phyloP scores from a whole-genome alignment of 2,113 vertebrate genomes.

The Mugil cephalus region DNA sequence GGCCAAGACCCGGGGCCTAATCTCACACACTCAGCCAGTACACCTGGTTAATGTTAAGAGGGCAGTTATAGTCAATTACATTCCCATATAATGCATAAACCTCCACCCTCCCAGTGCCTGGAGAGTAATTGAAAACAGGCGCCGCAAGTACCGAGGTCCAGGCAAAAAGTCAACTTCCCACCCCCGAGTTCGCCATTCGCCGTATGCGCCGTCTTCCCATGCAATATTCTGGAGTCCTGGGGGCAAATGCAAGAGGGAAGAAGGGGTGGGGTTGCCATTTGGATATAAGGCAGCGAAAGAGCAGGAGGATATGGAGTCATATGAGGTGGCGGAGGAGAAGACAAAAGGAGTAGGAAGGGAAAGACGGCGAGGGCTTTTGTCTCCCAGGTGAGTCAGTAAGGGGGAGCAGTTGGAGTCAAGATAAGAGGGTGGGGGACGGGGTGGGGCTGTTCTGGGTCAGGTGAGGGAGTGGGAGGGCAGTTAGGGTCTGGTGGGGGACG shows the following conservation, averaged over 20 bases:
- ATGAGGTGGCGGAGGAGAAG: conserved; percentile 48
- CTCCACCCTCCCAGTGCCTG: conserved; percentile 75
- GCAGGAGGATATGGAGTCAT: conserved; percentile 63
- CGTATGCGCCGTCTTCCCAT: conserved; percentile 47
- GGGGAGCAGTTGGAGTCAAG: conserved; percentile 40
- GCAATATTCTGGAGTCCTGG: conserved; percentile 47
- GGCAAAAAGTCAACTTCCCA: conserved; percentile 80
- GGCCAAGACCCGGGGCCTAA: conserved; percentile 79
- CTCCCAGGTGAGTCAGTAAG: conserved; percentile 60
- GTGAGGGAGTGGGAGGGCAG: conserved; percentile 8
- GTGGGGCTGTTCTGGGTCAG: conserved; percentile 55
- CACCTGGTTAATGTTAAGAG: conserved; percentile 87
- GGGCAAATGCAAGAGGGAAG: conserved; percentile 51
- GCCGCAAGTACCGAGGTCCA: conserved; percentile 62
- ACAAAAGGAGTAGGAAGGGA: conserved; percentile 52
- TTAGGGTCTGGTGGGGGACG: too few species aligned
- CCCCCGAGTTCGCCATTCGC: conserved; percentile 68
- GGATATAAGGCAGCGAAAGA: conserved; percentile 64
- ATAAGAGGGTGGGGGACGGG: conserved; percentile 30
- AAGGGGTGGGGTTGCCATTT: conserved; percentile 67
- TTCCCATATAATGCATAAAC: conserved; percentile 85
- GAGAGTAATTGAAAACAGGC: conserved; percentile 86
- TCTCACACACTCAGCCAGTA: conserved; percentile 82
- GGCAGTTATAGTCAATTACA: conserved; percentile 87
- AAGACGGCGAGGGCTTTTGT: conserved; percentile 48